Evolutionary conservation across 2,113 vertebrate species (phyloP), one percentile per base, ranked within the genome.

Genomic region (Spheniscus mendiculus): DNA sequence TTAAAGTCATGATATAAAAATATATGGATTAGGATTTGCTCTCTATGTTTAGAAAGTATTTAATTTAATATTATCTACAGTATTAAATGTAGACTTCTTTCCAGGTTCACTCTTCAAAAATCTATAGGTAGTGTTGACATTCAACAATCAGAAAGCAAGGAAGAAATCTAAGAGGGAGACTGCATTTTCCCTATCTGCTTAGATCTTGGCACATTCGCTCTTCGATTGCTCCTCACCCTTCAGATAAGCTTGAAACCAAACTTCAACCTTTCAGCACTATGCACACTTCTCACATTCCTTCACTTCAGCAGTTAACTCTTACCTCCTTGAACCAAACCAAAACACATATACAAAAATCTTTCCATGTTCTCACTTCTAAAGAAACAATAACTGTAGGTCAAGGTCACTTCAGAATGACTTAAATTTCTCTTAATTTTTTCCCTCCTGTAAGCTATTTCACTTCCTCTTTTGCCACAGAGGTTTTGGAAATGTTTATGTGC

Each of bases 241-340:
- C 83, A 93, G 83, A 97, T 83, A 96, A 94, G 88, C 67, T 81
- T 93, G 76, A 92, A 96, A 94, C 59, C 47, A 92, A 94, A 93
- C 92, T 93, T 96, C 92, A 93, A 49, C 86, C 83, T 97, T 96
- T 96, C 96, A 95, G 77, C 94, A 89, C 92, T 56, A 29, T 44
- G 73, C 90, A 82, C 77, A 87, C 94, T 93, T 97, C 94, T 95
- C 89, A 95, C 83, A 93, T 96, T 97, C 92, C 93, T 96, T 87
- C 77, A 69, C 53, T 95, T 87, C 80, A 93, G 69, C 80, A 76
- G 86, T 92, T 90, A 96, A 96, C 83, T 95, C 92, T 90, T 96
- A 52, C 72, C 65, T 84, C 63, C 86, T 95, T 92, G 72, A 90
- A 82, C 30, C 52, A 83, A 95, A 92, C 50, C 77, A 91, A 93